Base-by-base conservation (phyloP, 2,113 vertebrate genomes). In the Chionomys nivalis region DNA sequence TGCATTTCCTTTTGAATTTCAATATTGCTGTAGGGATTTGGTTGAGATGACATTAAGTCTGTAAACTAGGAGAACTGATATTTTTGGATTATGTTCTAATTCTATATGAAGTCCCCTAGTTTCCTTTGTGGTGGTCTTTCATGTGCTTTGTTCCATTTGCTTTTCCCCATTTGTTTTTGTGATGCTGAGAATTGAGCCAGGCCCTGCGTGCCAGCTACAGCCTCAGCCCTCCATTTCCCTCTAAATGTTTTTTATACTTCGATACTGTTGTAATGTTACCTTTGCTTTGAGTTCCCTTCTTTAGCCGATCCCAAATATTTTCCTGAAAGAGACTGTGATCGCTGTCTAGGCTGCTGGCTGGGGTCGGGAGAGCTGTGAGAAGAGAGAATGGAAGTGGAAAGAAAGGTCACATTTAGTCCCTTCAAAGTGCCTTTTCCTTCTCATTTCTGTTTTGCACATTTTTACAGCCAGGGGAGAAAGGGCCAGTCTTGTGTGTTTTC, bases 1-100 rank as follows among this genome's bases (percentile, higher is more conserved):
- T 96, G 47, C 31, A 49, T 96, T 94, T 95, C 23, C 33, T 72
- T 87, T 42, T 77, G 39, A 89, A 93, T 86, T 96, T 76, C 90
- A 73, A 81, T 90, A 70, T 93, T 75, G 49, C 42, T 75, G 4
- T 68, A 31, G 63, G 55, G 65, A 91, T 97, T 96, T 94, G 44
- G 89, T 73, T 93, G 55, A 77, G 77, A 91, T 78, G 91, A 10
- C 19, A 14, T 87, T 93, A 61, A 58, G n/a, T 92, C 42, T 95
- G 0, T 88, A 87, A 93, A 82, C 55, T 44, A 94, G 49, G 55
- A 88, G 36, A 93, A 75, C 72, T 58, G n/a, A 52, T 52, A 78
- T 92, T 39, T 92, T 92, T 44, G 49, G 52, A n/a, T 42, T 88
- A 73, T 90, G 10, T 73, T 42, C 63, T 52, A 75, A 87, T 95